A percentile compares a stretch with the other conserved stretches of the same genome.
Conservation (phyloP, 37 sponge, comb jelly and placozoan genomes). For the Ianthella basta region DNA sequence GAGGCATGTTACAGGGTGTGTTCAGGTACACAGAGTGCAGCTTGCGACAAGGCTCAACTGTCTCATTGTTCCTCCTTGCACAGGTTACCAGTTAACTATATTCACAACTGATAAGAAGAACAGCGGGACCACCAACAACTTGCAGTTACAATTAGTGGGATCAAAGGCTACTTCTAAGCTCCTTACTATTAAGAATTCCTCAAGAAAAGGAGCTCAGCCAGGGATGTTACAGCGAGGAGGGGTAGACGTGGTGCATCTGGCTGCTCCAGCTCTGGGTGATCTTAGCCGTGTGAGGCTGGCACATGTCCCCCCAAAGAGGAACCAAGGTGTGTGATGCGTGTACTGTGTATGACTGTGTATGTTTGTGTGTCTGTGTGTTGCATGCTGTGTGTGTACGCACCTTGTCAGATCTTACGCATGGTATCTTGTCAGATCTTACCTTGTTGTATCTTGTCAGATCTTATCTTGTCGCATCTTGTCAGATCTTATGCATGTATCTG, state of each 20-base stretch:
- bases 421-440: too few species aligned
- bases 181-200: not conserved
- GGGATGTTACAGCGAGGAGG: not conserved
- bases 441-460: too few species aligned
- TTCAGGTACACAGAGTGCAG: too few species aligned
- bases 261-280: not conserved
- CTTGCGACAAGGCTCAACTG: too few species aligned
- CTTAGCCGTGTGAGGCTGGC: not conserved
- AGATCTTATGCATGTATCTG: not conserved
- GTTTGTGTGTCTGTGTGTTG: conserved; percentile 32
- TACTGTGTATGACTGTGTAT: conserved; percentile 27
- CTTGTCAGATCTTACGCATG: too few species aligned
- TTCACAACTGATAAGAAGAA: conserved; percentile 27
- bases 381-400: conserved; percentile 7
- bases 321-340: not conserved
- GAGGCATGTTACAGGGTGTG: not conserved
- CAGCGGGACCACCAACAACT: not conserved
- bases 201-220: not conserved
- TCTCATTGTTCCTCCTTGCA: not conserved
- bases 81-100: conserved; percentile 13
- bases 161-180: not conserved
- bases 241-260: conserved; percentile 4
- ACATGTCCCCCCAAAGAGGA: conserved; percentile 5
- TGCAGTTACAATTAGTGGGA: not conserved
- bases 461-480: too few species aligned